These are phyloP conservation scores for Tamandua tetradactyla DNA, from an alignment of 2,797 vertebrate genomes.

Conservation along the genomic window DNA sequence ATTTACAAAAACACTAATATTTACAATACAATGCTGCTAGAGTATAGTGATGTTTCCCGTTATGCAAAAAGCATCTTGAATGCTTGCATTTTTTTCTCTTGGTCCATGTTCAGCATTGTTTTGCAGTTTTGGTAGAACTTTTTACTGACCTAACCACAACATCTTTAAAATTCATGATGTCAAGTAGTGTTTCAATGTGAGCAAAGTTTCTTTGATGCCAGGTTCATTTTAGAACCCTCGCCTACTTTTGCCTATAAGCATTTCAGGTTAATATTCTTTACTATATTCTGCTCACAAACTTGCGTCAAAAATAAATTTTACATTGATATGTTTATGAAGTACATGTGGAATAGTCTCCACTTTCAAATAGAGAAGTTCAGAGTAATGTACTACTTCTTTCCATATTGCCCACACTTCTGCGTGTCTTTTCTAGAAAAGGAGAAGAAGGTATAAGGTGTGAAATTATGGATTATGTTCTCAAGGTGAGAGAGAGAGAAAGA, in stretches of 20 bases:
- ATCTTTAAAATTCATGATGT: background rate
- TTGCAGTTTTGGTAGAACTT: background rate
- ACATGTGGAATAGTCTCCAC: background rate
- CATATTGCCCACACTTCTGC: background rate
- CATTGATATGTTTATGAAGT: background rate
- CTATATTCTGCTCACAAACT: background rate
- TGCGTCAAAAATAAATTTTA: background rate
- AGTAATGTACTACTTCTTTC: background rate
- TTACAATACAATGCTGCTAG: background rate
- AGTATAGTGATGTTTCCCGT: background rate
- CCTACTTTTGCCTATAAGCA: background rate
- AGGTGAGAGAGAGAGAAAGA: background rate
- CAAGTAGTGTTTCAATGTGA: background rate
- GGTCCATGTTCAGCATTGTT: background rate
- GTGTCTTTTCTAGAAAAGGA: background rate
- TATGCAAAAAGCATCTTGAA: background rate
- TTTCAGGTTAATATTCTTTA: background rate
- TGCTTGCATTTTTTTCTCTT: background rate
- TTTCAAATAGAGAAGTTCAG: background rate
- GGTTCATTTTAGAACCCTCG: background rate
- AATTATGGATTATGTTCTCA: background rate
- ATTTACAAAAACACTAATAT: background rate
- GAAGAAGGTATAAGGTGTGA: background rate
- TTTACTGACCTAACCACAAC: background rate
- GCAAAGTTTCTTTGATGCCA: background rate